Evolutionary conservation across 2,797 vertebrate genomes (phyloP).

Genomic region (Dipus sagitta): DNA sequence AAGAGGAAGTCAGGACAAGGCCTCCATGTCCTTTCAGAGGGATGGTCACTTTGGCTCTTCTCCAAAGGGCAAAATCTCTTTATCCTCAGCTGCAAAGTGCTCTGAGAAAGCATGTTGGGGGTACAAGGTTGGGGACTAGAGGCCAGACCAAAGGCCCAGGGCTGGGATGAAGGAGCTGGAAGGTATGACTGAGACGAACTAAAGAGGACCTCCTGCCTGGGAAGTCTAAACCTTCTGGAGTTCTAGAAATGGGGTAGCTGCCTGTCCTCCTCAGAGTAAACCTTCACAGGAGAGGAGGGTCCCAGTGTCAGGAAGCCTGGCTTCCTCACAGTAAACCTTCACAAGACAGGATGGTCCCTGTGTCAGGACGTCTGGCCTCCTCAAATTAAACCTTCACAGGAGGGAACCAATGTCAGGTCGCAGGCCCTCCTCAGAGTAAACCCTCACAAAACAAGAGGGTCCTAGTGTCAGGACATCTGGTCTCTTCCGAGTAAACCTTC

Average conservation of each 20-base stretch:
- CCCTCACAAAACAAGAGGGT: neutral
- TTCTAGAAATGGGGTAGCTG: no score
- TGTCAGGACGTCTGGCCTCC: neutral
- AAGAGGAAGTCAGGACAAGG: accelerated
- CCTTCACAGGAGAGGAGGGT: neutral
- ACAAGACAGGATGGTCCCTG: no score
- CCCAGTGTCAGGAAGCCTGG: accelerated
- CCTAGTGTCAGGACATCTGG: neutral
- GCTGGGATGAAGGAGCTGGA: accelerated
- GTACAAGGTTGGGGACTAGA: accelerated
- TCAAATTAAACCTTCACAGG: neutral
- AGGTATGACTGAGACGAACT: neutral
- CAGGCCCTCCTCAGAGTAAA: accelerated
- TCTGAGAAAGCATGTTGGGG: accelerated
- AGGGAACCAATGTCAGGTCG: no score
- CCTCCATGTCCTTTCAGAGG: accelerated
- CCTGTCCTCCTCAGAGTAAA: no score
- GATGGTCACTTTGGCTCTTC: neutral
- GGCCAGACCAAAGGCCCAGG: neutral
- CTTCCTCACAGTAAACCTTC: neutral
- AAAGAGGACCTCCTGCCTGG: neutral
- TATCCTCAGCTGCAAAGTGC: neutral
- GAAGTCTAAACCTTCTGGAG: accelerated
- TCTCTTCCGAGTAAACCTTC: neutral
- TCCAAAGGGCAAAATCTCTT: accelerated